A percentile compares a stretch with the other conserved stretches of the same genome.
phyloP scores from a whole-genome alignment of 1,140 invertebrate genomes.

The Phymorhynchus buccinoides region DNA sequence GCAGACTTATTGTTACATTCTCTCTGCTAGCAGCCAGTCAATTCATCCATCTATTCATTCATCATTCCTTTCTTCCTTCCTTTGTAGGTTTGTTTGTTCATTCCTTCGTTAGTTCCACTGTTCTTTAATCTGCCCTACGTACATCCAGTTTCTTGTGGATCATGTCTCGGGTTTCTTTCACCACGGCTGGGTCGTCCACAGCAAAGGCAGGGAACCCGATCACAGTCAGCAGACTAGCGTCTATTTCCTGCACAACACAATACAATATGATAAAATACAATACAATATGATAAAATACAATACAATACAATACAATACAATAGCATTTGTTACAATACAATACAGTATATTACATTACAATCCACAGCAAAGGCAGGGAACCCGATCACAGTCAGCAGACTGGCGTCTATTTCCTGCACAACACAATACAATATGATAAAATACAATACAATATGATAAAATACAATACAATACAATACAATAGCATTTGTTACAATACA shows the following conservation, averaged over 20 bases:
- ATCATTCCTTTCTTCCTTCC: too few species aligned
- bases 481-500: too few species aligned
- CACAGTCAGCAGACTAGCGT: constrained; percentile 93
- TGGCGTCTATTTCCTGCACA: constrained; percentile 90
- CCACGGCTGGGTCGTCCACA: constrained; percentile 93
- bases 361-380: constrained; percentile 99
- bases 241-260: constrained; percentile 82
- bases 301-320: background rate
- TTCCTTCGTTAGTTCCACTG: too few species aligned
- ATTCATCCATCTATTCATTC: too few species aligned
- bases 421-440: background rate
- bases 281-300: too few species aligned
- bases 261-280: background rate
- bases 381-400: constrained; percentile 93
- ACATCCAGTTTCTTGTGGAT: constrained; percentile 70
- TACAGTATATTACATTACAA: constrained; percentile 40
- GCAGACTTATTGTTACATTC: too few species aligned
- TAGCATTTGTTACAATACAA: background rate
- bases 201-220: constrained; percentile 99
- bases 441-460: too few species aligned
- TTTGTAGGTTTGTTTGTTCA: too few species aligned
- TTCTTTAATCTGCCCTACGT: too few species aligned
- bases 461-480: background rate
- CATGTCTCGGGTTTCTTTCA: constrained; percentile 83
- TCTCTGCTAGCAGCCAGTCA: too few species aligned